Evolutionary conservation across 2,113 vertebrate genomes (phyloP).

Genomic region (Apeltes quadracus): DNA sequence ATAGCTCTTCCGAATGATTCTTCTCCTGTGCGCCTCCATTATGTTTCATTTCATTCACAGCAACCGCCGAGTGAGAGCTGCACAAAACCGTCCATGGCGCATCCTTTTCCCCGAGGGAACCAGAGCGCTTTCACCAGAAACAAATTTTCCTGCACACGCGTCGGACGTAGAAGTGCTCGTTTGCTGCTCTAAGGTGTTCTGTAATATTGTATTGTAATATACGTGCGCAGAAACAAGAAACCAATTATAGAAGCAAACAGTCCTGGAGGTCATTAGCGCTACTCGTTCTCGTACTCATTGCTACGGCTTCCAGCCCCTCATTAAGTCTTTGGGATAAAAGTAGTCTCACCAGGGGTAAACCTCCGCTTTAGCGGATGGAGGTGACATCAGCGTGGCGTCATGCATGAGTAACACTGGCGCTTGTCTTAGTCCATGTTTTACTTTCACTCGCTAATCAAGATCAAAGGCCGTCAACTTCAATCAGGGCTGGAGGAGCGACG

Average conservation of each 20-base stretch:
- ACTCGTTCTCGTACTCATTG: too few relatives aligned
- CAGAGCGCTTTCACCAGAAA: conserved; percentile 44
- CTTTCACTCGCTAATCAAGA: conserved; percentile 48
- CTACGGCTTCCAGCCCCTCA: conserved; percentile 1
- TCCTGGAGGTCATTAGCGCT: conserved; percentile 23
- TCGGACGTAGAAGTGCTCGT: conserved; percentile 21
- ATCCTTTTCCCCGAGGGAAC: conserved; percentile 35
- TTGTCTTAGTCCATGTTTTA: conserved; percentile 36
- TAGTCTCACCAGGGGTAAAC: conserved; percentile 21
- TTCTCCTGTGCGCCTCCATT: conserved; percentile 47
- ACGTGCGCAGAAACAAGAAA: conserved; percentile 41
- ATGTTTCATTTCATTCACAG: conserved; percentile 26
- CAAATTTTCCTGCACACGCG: conserved; percentile 33
- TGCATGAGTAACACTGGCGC: conserved; percentile 37
- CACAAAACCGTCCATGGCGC: conserved; percentile 42
- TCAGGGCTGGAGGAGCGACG: conserved; percentile 31
- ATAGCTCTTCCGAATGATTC: conserved; percentile 56
- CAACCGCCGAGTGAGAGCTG: conserved; percentile 1
- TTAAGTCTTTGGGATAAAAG: conserved; percentile 37
- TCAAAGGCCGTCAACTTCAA: conserved; percentile 58
- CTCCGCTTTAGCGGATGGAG: conserved; percentile 14
- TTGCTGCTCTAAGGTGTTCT: conserved; percentile 18
- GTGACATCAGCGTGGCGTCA: conserved; percentile 64
- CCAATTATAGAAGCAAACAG: conserved; percentile 40
- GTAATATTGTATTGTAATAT: conserved; percentile 22